Evolutionary conservation across 2,113 vertebrate species (phyloP), one percentile per base, ranked within the genome.

Genomic region (Smithornis capensis): DNA sequence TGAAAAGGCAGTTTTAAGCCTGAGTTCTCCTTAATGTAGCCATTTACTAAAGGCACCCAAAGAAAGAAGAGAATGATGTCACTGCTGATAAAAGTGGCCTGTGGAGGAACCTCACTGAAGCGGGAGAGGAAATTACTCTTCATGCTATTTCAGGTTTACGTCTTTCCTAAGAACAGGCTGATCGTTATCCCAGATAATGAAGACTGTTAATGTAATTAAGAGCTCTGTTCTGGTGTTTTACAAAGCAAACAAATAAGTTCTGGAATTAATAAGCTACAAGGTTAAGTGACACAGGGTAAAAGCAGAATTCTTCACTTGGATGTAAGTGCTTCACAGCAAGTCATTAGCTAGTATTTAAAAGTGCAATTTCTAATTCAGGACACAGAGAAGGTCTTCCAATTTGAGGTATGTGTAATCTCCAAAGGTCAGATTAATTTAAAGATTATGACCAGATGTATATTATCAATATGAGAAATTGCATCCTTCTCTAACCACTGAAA

Each of bases 141-240:
- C 64, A 75, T 90, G 88, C 92, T 96, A 95, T 92, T 96, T 95
- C 93, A 96, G 86, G 94, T 94, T 96, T 96, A 86, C 68, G 87
- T 94, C 90, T 95, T 97, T 96, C 95, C 90, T 94, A 94, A 81
- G 87, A 91, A 90, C 92, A 92, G 68, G 59, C 92, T 93, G 88
- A 96, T 96, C 2, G 19, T 87, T 90, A 90, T 62, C 37, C 64
- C 92, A 95, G 95, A 96, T 84, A 95, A 93, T 87, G 83, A 87
- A 82, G 83, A 93, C 92, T 96, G 93, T 75, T 93, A 94, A 94
- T 96, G 92, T 89, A 93, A 97, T 96, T 96, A 96, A 93, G 76
- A 5, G 9, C 86, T 93, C 76, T 80, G 79, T 70, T 95, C 76
- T 92, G 80, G 76, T 93, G 83, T 77, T 96, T 84, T 78, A 93